Percentiles rank a stretch among this genome's conserved stretches.
These are phyloP conservation scores for Dynastes hyllus DNA, from an alignment of 2,888 invertebrate genomes.

Conservation along the genomic window DNA sequence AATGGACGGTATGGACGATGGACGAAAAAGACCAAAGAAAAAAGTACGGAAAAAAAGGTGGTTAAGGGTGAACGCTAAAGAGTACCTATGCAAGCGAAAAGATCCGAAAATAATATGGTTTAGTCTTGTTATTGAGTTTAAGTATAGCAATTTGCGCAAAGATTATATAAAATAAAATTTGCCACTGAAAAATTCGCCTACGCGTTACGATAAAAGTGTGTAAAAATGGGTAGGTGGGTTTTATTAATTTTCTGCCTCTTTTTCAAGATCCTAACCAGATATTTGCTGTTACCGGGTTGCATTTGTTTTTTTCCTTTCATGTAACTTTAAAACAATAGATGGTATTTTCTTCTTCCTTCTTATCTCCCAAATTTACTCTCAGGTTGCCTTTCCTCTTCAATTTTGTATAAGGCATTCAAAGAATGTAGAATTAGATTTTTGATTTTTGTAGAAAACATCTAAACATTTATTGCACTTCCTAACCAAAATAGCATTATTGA, in stretches of 20 bases:
- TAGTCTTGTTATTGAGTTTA: conserved; percentile 59
- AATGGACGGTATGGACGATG: conserved; percentile 34
- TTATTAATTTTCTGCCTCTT: conserved; percentile 11
- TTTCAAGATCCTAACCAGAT: conserved; percentile 18
- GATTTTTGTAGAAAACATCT: too few species aligned
- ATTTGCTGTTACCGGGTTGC: not conserved
- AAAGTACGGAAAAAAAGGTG: conserved; percentile 12
- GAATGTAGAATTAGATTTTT: too few species aligned
- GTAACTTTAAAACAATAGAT: too few species aligned
- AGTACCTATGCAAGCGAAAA: conserved; percentile 43
- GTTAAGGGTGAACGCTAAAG: conserved; percentile 12
- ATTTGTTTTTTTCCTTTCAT: too few species aligned
- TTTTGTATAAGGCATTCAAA: too few species aligned
- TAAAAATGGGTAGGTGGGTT: conserved; percentile 20
- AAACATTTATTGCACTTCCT: too few species aligned
- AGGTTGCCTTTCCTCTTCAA: too few species aligned
- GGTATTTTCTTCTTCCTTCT: too few species aligned
- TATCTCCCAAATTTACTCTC: too few species aligned
- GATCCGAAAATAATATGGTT: conserved; percentile 60
- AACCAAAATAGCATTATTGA: too few species aligned
- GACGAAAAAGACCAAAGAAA: conserved; percentile 35
- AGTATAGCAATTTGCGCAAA: conserved; percentile 62
- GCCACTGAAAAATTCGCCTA: conserved; percentile 60
- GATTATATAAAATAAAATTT: conserved; percentile 60
- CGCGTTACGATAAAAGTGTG: not conserved